Conservation (phyloP, 2,113 vertebrate genomes). For the Channa maculata region DNA sequence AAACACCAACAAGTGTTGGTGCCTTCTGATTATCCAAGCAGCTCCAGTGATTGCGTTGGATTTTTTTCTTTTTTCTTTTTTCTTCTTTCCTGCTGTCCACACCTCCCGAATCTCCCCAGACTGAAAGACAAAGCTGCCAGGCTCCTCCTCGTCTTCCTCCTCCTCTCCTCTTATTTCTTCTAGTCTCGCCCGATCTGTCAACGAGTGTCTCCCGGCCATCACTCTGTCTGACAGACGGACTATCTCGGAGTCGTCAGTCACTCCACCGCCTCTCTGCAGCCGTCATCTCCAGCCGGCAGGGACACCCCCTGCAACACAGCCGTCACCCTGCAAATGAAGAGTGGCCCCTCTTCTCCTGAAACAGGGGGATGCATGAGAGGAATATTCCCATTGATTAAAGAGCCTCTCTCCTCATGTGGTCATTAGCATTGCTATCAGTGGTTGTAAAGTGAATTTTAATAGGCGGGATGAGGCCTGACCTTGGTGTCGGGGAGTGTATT, state of each 20-base stretch:
- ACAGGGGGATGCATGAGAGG: slow-evolving; percentile 34
- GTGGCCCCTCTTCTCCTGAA: slow-evolving; percentile 57
- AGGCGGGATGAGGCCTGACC: slow-evolving; percentile 43
- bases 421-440: slow-evolving; percentile 44
- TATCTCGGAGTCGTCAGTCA: slow-evolving; percentile 74
- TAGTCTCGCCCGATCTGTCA: slow-evolving; percentile 73
- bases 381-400: slow-evolving; percentile 50
- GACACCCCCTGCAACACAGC: slow-evolving; percentile 65
- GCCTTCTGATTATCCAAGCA: slow-evolving; percentile 24
- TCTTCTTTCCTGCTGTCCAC: slow-evolving; percentile 11
- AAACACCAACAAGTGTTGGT: slow-evolving; percentile 35
- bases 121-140: slow-evolving; percentile 67
- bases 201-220: slow-evolving; percentile 67
- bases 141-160: slow-evolving; percentile 41
- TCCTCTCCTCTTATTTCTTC: slow-evolving; percentile 53
- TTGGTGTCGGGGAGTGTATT: slow-evolving; percentile 30
- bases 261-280: slow-evolving; percentile 58
- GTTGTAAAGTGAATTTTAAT: slow-evolving; percentile 45
- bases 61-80: background rate
- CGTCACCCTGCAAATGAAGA: slow-evolving; percentile 59
- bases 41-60: background rate
- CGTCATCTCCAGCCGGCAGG: slow-evolving; percentile 63
- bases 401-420: slow-evolving; percentile 18
- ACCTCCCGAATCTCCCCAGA: slow-evolving; percentile 38
- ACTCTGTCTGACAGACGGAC: slow-evolving; percentile 73